Percentiles rank a stretch among this genome's conserved stretches.
Conservation (phyloP, 2,888 invertebrate species). For the Resseliella maxima region DNA sequence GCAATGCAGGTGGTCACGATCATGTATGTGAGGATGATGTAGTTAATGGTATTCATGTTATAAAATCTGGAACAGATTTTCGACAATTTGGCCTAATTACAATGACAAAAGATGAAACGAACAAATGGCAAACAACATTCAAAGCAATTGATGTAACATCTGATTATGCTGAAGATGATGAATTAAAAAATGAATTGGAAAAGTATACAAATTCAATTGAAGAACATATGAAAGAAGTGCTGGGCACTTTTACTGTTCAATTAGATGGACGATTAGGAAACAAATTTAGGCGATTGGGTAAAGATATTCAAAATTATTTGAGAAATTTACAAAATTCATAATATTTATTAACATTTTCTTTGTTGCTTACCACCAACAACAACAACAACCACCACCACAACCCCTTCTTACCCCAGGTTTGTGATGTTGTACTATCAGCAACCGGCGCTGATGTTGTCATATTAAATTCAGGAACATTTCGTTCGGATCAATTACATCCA, state of each 20-base stretch:
- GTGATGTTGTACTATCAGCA: constrained; percentile 84
- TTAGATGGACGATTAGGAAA: constrained; percentile 90
- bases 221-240: constrained; percentile 84
- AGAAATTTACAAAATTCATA: too few relatives aligned
- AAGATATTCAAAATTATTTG: too few relatives aligned
- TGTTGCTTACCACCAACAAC: too few relatives aligned
- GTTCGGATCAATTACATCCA: constrained; percentile 72
- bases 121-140: constrained; percentile 72
- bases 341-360: too few relatives aligned
- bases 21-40: constrained; percentile 83
- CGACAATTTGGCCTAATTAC: constrained; percentile 86
- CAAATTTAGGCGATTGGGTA: too few relatives aligned
- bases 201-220: constrained; percentile 81
- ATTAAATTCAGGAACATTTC: constrained; percentile 63
- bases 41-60: constrained; percentile 79
- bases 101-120: constrained; percentile 71
- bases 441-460: constrained; percentile 84
- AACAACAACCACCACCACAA: too few relatives aligned
- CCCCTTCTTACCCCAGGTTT: too few relatives aligned
- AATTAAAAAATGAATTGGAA: constrained; percentile 76
- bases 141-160: constrained; percentile 79
- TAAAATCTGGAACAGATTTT: constrained; percentile 94
- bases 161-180: constrained; percentile 77
- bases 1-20: constrained; percentile 93
- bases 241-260: constrained; percentile 87